Conservation (phyloP, 2,113 vertebrate species). For the Daphoenositta chrysoptera region DNA sequence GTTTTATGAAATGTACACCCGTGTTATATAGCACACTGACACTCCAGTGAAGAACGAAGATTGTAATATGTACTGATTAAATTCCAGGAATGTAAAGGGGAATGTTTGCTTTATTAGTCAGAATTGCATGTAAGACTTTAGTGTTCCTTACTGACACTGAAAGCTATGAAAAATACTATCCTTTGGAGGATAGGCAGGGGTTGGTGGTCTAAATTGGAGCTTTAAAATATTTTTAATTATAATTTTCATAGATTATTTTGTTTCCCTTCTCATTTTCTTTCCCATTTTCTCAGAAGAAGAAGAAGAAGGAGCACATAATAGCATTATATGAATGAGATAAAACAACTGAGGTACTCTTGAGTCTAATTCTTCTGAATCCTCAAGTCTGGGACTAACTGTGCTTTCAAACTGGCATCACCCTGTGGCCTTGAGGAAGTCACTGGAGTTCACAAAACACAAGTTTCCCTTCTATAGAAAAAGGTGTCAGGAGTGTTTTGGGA, state of each 20-base stretch:
- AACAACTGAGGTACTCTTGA: background rate
- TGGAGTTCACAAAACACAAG: background rate
- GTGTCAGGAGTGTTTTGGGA: background rate
- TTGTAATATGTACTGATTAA: background rate
- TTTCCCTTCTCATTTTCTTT: background rate
- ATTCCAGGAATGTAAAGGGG: background rate
- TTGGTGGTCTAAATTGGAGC: background rate
- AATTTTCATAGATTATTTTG: background rate
- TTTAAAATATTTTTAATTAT: background rate
- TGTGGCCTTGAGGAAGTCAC: background rate
- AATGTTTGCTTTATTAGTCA: background rate
- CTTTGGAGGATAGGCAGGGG: background rate
- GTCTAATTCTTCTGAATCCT: background rate
- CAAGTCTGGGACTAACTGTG: background rate
- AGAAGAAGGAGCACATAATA: background rate
- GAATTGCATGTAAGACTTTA: background rate
- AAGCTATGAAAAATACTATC: background rate
- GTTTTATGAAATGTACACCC: background rate
- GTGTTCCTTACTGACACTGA: background rate
- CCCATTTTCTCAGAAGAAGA: background rate
- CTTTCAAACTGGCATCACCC: background rate
- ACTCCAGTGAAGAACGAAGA: background rate
- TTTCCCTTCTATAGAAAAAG: background rate
- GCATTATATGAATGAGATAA: background rate
- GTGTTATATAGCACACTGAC: background rate